Evolutionary conservation across 2,888 invertebrate genomes (phyloP), one percentile per base, ranked within the genome.

Genomic region (Agonopterix arenella): DNA sequence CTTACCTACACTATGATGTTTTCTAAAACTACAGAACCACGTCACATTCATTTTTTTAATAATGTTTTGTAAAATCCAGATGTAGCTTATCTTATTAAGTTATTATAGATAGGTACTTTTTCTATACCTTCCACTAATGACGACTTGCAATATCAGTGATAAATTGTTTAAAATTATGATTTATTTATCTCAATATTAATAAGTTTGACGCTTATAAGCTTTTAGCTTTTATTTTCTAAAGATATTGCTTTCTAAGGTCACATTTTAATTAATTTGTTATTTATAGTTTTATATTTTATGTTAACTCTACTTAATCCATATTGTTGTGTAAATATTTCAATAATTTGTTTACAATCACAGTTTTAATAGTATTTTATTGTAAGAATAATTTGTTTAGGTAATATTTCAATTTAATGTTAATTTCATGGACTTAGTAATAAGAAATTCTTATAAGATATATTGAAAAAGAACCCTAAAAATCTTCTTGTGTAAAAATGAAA

Each of bases 241-340:
- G 45, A 54, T 54, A 62, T 64, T 66, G 63, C 64, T 66, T 68
- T 48, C 48, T 60, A 60, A 60, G 56, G 61, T 65, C 58, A 76
- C 70, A 72, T 64, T 55, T 70, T 9, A 43, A 43, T 43, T 43
- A 63, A 67, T 61, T 76, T 83, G 85, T 84, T 85, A 83, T 73
- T 67, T 68, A 67, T 76, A 68, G 70, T 67, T 75, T 71, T 64
- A 70, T 73, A 78, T 74, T 80, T 78, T 80, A 81, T 59, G 70
- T 81, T 80, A n/a, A 72, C 60, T 63, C 63, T 76, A 76, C 68
- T 69, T 74, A 71, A 62, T 70, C 38, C 76, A 73, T 64, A 70
- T 80, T 81, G 84, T 86, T 86, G 74, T 85, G 86, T 86, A 86
- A 81, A 86, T 86, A 86, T 68, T 76, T 77, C 66, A 64, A 68